A percentile compares a stretch with the other conserved stretches of the same genome.
Evolutionary conservation across 30 jellyfish, hydroid and myxozoan species (phyloP).

Genomic region (Turritopsis dohrnii): DNA sequence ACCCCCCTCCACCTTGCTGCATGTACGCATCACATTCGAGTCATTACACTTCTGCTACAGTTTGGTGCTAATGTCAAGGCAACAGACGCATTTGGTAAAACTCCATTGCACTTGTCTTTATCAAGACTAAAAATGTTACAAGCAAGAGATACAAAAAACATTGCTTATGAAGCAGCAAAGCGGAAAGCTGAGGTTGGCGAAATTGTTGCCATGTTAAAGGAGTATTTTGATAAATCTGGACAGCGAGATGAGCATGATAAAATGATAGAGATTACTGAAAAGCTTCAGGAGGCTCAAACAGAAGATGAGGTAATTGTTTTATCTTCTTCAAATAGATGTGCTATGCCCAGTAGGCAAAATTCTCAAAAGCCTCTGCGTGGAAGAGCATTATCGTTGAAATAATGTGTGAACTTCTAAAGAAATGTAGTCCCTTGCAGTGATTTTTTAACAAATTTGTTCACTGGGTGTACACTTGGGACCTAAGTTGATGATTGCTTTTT

Average conservation of each 20-base stretch:
- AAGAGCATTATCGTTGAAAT: not conserved
- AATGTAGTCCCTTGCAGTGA: not conserved
- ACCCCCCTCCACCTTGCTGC: conserved; percentile 83
- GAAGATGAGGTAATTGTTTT: not conserved
- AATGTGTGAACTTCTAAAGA: not conserved
- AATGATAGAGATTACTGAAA: not conserved
- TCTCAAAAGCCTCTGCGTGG: not conserved
- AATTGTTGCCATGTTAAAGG: conserved; percentile 16
- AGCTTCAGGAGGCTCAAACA: not conserved
- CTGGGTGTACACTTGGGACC: no score
- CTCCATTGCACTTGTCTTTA: conserved; percentile 66
- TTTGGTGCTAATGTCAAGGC: conserved; percentile 69
- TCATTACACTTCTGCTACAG: conserved; percentile 49
- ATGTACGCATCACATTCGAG: conserved; percentile 53
- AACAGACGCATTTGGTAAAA: conserved; percentile 52
- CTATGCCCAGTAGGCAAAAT: not conserved
- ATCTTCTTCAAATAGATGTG: not conserved
- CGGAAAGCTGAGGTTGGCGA: conserved; percentile 19
- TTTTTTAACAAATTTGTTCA: not conserved
- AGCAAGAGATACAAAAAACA: not conserved
- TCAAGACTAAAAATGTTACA: conserved; percentile 48
- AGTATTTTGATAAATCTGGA: conserved; percentile 24
- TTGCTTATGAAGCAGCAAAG: not conserved
- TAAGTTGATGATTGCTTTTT: no score
- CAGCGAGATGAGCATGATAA: not conserved